Evolutionary conservation across 2,113 vertebrate species (phyloP).

Genomic region (Acanthisitta chloris): DNA sequence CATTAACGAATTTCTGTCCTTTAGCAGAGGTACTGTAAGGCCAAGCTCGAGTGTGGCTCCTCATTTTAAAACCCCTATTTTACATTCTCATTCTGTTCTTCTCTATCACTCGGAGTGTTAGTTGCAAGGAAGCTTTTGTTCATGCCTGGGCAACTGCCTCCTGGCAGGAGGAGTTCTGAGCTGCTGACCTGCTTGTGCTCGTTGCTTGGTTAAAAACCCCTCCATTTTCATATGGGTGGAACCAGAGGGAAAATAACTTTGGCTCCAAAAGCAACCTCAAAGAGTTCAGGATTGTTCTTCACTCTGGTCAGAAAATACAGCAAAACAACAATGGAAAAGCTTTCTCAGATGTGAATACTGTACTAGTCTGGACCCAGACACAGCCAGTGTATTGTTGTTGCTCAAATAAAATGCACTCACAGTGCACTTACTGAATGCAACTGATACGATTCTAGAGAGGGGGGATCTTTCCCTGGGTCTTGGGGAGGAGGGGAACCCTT

Average conservation of each 20-base stretch:
- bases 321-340: background rate
- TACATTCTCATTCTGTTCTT: slow-evolving; percentile 43
- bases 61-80: slow-evolving; percentile 49
- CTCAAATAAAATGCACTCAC: background rate
- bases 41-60: background rate
- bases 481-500: accelerated
- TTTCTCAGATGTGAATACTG: background rate
- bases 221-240: slow-evolving; percentile 17
- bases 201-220: background rate
- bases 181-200: slow-evolving; percentile 4
- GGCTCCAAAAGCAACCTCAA: background rate
- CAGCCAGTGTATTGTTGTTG: background rate
- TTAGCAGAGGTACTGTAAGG: background rate
- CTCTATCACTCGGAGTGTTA: background rate
- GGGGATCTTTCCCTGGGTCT: background rate
- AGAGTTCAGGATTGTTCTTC: background rate
- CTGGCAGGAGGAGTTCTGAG: slow-evolving; percentile 26
- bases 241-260: slow-evolving; percentile 1
- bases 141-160: slow-evolving; percentile 32
- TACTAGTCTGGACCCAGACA: background rate
- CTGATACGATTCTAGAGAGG: background rate
- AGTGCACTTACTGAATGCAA: background rate
- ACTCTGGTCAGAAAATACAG: background rate
- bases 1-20: slow-evolving; percentile 18
- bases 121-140: slow-evolving; percentile 53